phyloP scores from a whole-genome alignment of 2,888 invertebrate genomes.

The Dryomyza anilis region DNA sequence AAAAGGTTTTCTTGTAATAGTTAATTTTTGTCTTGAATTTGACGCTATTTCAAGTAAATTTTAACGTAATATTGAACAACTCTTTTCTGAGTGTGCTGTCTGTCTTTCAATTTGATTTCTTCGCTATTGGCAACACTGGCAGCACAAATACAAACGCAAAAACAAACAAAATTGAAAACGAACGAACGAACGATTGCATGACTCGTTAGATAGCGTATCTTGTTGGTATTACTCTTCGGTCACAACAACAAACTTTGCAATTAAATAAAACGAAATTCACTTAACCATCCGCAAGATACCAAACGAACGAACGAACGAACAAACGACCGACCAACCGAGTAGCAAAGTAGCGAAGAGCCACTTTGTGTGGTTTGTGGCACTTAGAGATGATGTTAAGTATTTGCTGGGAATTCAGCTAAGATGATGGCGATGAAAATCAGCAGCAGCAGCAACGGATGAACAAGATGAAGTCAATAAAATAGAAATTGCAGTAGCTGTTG shows the following conservation, averaged over 20 bases:
- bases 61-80: no score
- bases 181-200: conserved; percentile 11
- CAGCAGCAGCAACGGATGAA: no score
- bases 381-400: no score
- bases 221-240: conserved; percentile 15
- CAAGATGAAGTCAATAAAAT: not conserved
- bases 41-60: no score
- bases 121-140: conserved; percentile 10
- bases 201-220: conserved; percentile 21
- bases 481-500: not conserved
- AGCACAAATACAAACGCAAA: not conserved
- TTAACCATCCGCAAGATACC: conserved; percentile 1
- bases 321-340: not conserved
- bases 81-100: not conserved
- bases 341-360: no score
- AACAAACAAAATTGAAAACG: not conserved
- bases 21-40: no score
- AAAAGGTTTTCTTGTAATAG: no score
- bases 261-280: conserved; percentile 29
- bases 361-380: no score
- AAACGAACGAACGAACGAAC: not conserved
- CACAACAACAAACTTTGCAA: conserved; percentile 11
- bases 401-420: no score
- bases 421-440: no score
- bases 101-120: not conserved